Percentiles rank a stretch among this genome's conserved stretches.
These are phyloP conservation scores for Tolypeutes matacus DNA, from an alignment of 2,797 vertebrate genomes.

Conservation along the genomic window DNA sequence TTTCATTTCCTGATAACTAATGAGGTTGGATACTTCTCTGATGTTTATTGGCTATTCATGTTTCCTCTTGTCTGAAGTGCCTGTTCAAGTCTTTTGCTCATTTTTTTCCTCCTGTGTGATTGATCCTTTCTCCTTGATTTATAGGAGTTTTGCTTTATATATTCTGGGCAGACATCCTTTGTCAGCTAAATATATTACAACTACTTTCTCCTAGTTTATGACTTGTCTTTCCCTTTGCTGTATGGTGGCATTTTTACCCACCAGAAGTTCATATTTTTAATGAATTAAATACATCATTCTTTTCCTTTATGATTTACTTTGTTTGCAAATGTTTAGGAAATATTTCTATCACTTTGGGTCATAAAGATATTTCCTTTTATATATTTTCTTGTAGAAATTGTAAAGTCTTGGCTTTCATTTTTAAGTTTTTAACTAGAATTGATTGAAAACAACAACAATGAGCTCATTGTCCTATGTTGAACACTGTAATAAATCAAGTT, in stretches of 20 bases:
- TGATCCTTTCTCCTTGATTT: slow-evolving; percentile 6
- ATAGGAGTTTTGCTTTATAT: background rate
- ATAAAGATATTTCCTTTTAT: background rate
- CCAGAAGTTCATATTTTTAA: background rate
- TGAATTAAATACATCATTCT: background rate
- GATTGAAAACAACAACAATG: background rate
- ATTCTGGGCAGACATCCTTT: background rate
- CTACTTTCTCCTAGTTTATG: too few species aligned
- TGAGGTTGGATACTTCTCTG: background rate
- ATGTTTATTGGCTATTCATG: background rate
- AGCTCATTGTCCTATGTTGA: background rate
- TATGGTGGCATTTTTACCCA: background rate
- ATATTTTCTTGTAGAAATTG: background rate
- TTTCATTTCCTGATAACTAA: slow-evolving; percentile 4
- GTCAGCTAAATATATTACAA: too few species aligned
- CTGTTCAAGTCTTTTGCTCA: background rate
- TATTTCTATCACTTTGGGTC: background rate
- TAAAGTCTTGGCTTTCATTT: background rate
- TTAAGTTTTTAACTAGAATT: background rate
- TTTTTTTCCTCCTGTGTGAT: background rate
- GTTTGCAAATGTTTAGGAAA: background rate
- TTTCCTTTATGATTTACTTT: background rate
- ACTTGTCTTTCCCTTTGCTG: background rate
- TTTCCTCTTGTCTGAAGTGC: background rate
- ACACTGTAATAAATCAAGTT: background rate